Evolutionary conservation across 1,140 invertebrate genomes (phyloP), one percentile per base, ranked within the genome.

Genomic region (Gryllus bimaculatus): DNA sequence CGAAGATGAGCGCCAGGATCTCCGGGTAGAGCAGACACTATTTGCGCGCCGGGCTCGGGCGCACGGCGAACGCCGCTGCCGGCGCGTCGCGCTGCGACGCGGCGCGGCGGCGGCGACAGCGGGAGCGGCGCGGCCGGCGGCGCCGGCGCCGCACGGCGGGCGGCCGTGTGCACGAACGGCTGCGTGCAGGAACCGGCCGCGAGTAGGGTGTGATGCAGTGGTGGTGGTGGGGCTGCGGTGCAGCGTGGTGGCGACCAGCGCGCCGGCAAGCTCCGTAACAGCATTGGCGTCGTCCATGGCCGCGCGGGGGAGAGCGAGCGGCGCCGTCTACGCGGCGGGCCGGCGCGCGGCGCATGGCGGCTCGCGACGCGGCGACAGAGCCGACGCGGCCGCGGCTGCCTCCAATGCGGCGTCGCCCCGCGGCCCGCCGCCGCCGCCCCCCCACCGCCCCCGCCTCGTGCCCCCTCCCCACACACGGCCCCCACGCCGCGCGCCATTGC

Each of bases 1-100:
- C 91, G 85, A 98, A 98, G 83, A 98, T 97, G 81, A 96, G 90
- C 26, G 95, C 94, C 48, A 98, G 86, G 79, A 98, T 91, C 85
- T 98, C 96, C 6, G 96, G 96, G 86, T 97, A 98, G 18, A 98
- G 83, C 93, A 91, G 94, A 94, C 81, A 97, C 93, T n/a, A n/a
- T n/a, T 86, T 96, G 94, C 75, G 93, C 93, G 80, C 90, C 90
- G 73, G 89, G 88, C 48, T 84, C 84, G 81, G 49, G 81, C 66
- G 79, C 77, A 74, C 12, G 48, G 48, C 47, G 77, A n/a, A 66
- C 74, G 78, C 49, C 48, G 48, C 20, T 8, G 47, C 39, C 78
- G 47, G 26, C 20, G 48, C n/a, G n/a, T n/a, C n/a, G 8, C 21
- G 74, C 73, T 1, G 21, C 48, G 76, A 47, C 48, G 66, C 20